phyloP scores from a whole-genome alignment of 2,797 vertebrate species.

The Buphagus erythrorhynchus region DNA sequence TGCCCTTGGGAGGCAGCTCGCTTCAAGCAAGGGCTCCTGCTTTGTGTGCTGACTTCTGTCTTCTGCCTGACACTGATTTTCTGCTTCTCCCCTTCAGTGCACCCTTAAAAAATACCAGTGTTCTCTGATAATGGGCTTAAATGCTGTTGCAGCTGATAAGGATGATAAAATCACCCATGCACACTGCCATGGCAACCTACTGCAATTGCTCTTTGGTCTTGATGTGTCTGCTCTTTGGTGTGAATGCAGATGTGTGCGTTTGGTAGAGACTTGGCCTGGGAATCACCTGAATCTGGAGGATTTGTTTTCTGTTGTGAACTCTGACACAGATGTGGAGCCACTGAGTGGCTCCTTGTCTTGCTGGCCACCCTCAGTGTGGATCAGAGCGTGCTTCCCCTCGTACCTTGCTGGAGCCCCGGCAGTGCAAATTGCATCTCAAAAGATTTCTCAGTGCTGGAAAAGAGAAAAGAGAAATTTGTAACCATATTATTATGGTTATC shows the following conservation, averaged over 20 bases:
- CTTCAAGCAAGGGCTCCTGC: neutral
- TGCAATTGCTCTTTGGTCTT: neutral
- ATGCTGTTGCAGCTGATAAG: conserved; percentile 28
- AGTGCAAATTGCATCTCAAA: neutral
- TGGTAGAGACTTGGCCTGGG: neutral
- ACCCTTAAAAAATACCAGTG: neutral
- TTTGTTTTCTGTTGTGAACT: neutral
- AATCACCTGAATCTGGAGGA: neutral
- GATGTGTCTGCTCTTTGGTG: neutral
- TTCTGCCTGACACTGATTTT: neutral
- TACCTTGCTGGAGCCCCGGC: neutral
- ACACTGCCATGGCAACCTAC: neutral
- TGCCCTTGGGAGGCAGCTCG: neutral
- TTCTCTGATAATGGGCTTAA: neutral
- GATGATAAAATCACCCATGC: conserved; percentile 12
- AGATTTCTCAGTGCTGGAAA: neutral
- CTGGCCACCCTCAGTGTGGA: fast-evolving
- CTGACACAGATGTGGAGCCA: neutral
- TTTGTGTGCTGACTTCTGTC: neutral
- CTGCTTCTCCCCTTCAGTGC: neutral
- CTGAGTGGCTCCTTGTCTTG: neutral
- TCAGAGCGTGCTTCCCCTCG: neutral
- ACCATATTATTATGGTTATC: neutral
- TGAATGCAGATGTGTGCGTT: neutral
- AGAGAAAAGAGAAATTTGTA: neutral